Conservation (phyloP, 2,113 vertebrate species). For the Zonotrichia leucophrys region DNA sequence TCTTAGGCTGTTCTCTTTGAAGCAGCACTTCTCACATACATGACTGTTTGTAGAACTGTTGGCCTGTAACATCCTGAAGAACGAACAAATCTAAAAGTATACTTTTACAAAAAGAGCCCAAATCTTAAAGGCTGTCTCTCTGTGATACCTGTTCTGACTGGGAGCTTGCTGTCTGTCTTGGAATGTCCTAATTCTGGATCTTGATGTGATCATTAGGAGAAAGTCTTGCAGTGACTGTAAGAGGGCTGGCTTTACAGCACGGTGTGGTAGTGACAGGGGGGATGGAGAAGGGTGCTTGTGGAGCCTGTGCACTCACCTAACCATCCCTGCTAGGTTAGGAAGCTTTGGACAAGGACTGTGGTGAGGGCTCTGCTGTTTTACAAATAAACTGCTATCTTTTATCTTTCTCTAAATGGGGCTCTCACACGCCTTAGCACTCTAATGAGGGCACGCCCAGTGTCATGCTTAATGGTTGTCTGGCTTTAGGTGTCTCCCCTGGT, state of each 20-base stretch:
- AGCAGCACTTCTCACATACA: background rate
- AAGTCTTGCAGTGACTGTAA: background rate
- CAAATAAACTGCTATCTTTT: slow-evolving; percentile 12
- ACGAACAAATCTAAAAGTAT: background rate
- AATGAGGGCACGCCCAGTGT: slow-evolving; percentile 47
- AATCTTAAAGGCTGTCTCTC: background rate
- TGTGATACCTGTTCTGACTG: background rate
- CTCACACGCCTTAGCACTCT: background rate
- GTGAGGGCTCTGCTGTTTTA: background rate
- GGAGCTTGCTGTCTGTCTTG: background rate
- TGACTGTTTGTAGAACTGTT: background rate
- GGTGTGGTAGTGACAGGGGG: background rate
- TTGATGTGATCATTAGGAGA: background rate
- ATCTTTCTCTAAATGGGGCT: background rate
- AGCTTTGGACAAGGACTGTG: background rate
- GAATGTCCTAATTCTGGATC: background rate
- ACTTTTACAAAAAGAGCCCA: background rate
- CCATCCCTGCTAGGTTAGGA: background rate
- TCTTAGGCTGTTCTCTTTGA: background rate
- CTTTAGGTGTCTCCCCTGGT: slow-evolving; percentile 51
- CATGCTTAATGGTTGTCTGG: slow-evolving; percentile 46
- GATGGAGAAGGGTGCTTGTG: background rate
- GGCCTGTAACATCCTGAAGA: background rate
- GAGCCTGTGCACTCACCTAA: background rate
- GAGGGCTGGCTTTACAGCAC: background rate